Evolutionary conservation across 23 tunicate species (phyloP).

Genomic region (Styela plicata): DNA sequence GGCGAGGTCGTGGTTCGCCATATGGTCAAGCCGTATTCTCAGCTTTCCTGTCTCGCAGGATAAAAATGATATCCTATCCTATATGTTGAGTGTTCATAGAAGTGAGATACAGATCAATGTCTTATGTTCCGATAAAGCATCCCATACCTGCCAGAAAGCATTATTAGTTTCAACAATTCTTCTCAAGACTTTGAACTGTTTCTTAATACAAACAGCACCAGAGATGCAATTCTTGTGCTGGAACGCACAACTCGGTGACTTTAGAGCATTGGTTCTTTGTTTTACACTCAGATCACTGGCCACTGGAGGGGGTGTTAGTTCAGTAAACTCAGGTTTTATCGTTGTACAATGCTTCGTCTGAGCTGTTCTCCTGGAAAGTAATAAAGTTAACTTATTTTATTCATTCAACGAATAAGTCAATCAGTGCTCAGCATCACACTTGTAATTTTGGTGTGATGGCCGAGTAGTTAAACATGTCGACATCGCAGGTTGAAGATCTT

Average conservation of each 20-base stretch:
- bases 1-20: too few relatives aligned
- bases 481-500: too few relatives aligned
- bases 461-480: too few relatives aligned
- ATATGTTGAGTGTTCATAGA: too few relatives aligned
- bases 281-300: slow-evolving; percentile 5
- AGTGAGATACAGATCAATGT: too few relatives aligned
- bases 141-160: slow-evolving; percentile 13
- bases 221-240: not conserved
- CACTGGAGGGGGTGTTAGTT: slow-evolving; percentile 7
- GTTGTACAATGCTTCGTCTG: not conserved
- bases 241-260: not conserved
- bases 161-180: slow-evolving; percentile 17
- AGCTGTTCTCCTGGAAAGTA: not conserved
- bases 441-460: too few relatives aligned
- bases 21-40: too few relatives aligned
- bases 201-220: slow-evolving; percentile 1
- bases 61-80: too few relatives aligned
- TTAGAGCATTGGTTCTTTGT: not conserved
- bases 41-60: too few relatives aligned
- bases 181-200: slow-evolving; percentile 20
- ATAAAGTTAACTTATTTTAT: not conserved
- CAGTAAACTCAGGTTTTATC: not conserved
- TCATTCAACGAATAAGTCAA: too few relatives aligned
- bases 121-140: too few relatives aligned
- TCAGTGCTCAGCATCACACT: too few relatives aligned